Evolutionary conservation across 2,113 vertebrate genomes (phyloP).

Genomic region (Chaetorhynchus papuensis): DNA sequence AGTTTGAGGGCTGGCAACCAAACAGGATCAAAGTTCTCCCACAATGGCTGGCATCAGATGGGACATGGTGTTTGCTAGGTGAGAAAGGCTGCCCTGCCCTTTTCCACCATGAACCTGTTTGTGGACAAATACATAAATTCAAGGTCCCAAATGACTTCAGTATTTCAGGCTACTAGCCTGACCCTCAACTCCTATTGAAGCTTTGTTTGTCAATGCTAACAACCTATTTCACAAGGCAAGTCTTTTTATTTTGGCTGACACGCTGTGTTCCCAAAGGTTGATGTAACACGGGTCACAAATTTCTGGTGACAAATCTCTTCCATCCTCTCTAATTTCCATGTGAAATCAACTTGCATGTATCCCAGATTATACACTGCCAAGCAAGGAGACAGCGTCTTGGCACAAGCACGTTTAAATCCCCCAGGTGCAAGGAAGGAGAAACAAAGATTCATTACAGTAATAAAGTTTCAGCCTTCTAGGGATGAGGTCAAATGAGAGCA

Average conservation of each 20-base stretch:
- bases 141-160: neutral
- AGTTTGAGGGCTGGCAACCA: neutral
- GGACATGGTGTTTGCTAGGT: neutral
- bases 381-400: neutral
- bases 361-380: neutral
- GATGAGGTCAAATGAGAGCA: conserved; percentile 37
- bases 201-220: neutral
- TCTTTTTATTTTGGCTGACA: conserved; percentile 7
- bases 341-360: conserved; percentile 9
- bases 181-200: neutral
- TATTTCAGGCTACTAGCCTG: neutral
- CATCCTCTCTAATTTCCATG: neutral
- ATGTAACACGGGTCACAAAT: neutral
- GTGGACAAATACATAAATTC: neutral
- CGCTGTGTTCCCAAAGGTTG: conserved; percentile 3
- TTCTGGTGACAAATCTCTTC: conserved; percentile 30
- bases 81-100: neutral
- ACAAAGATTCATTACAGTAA: conserved; percentile 50
- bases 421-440: conserved; percentile 13
- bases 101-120: neutral
- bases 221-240: neutral
- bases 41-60: neutral
- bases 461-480: conserved; percentile 46
- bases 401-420: neutral
- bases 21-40: neutral